A percentile compares a stretch with the other conserved stretches of the same genome.
These are phyloP conservation scores for Xiphydria camelus DNA, from an alignment of 2,888 invertebrate genomes.

Conservation along the genomic window DNA sequence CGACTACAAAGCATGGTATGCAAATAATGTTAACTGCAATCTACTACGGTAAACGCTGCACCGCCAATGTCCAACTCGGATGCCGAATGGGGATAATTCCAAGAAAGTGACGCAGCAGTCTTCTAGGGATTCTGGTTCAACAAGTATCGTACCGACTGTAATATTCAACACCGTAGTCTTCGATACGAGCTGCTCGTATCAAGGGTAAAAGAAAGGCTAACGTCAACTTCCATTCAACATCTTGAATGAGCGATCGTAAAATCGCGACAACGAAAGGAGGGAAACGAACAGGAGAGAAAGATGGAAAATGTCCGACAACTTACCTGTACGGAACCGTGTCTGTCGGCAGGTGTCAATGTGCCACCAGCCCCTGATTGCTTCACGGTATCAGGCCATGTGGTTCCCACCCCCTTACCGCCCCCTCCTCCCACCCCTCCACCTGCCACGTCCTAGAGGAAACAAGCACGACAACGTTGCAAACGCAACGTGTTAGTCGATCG, in stretches of 20 bases:
- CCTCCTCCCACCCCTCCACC: constrained; percentile 54
- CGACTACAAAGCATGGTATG: no score
- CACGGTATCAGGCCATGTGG: constrained; percentile 83
- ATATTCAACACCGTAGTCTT: not conserved
- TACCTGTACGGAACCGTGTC: constrained; percentile 97
- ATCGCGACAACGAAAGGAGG: not conserved
- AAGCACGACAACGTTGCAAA: constrained; percentile 41
- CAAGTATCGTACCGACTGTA: no score
- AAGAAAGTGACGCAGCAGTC: no score
- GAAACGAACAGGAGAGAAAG: constrained; percentile 10
- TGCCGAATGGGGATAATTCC: no score
- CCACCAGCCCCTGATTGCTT: constrained; percentile 79
- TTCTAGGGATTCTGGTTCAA: no score
- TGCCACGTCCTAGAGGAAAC: constrained; percentile 55
- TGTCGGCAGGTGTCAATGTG: constrained; percentile 90
- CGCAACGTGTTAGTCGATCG: constrained; percentile 37
- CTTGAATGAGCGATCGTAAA: no score
- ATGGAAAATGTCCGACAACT: no score
- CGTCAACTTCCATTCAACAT: no score
- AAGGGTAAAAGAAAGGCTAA: no score
- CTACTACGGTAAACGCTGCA: no score
- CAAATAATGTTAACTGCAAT: no score
- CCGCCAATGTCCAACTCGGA: no score
- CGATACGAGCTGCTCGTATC: not conserved
- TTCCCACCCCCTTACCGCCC: constrained; percentile 74